Evolutionary conservation across 2,113 vertebrate species (phyloP), one percentile per base, ranked within the genome.

Genomic region (Platycercus adscitus): DNA sequence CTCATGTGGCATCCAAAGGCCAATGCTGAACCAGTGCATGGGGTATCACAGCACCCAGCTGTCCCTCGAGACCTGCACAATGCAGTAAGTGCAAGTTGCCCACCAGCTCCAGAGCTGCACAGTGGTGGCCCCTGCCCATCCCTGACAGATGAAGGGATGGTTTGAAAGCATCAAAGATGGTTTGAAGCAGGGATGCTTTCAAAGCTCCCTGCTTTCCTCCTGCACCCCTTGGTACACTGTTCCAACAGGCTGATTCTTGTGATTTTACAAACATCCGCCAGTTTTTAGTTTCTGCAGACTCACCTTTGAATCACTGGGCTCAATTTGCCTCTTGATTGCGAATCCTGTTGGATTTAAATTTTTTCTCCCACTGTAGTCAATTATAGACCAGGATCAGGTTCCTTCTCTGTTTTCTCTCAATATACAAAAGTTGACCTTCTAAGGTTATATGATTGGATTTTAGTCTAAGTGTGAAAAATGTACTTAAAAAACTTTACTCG

Each of bases 21-120:
- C 53, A 20, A 3, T 0, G 1, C 0, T 2, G 2, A 46, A n/a
- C 18, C 9, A 44, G 20, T 1, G 0, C 2, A 5, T 0, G 33
- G 31, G 41, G 10, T 35, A 18, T 10, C 60, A n/a, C 28, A 66
- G 70, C 25, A 55, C 28, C 15, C 0, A 0, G 7, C 35, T 63
- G 6, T 20, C 25, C 31, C 29, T 0, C 0, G 41, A 23, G 14
- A 11, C 2, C 47, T 23, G 9, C 0, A 0, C 53, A 26, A 14
- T 24, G 41, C 58, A 24, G 35, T 2, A 5, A 0, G 9, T 26
- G 5, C 0, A 0, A 11, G 13, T 7, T 6, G 12, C 20, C 11
- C 39, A 5, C 9, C 19, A 21, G 26, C 26, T 65, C 35, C 58
- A 26, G 44, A 55, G 44, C 33, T 47, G 25, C 10, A 4, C 0